Conservation (phyloP, 2,888 invertebrate species). For the Mesoligia furuncula region DNA sequence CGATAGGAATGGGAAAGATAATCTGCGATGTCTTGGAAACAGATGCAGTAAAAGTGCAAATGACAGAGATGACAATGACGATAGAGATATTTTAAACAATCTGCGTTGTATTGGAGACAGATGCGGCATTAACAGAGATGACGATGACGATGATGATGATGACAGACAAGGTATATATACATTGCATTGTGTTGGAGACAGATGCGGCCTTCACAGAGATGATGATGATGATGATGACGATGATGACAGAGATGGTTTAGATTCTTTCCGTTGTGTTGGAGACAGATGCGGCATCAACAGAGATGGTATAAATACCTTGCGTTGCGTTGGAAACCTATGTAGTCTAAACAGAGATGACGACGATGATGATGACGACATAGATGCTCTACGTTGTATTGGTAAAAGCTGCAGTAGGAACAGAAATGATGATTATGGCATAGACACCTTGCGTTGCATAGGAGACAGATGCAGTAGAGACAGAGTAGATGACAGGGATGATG, state of each 20-base stretch:
- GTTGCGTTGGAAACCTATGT: slow-evolving; percentile 33
- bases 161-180: neutral
- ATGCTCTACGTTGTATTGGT: slow-evolving; percentile 13
- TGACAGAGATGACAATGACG: neutral
- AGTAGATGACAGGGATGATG: neutral
- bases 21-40: slow-evolving; percentile 32
- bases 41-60: slow-evolving; percentile 27
- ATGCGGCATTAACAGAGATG: slow-evolving; percentile 22
- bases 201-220: slow-evolving; percentile 11
- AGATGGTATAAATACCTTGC: slow-evolving; percentile 7
- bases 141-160: slow-evolving; percentile 2
- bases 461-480: slow-evolving; percentile 3
- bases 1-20: slow-evolving; percentile 8
- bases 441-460: slow-evolving; percentile 12
- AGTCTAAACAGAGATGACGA: slow-evolving; percentile 7
- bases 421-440: neutral
- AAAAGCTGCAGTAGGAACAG: slow-evolving; percentile 9
- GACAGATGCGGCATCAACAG: slow-evolving; percentile 19
- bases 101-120: slow-evolving; percentile 23
- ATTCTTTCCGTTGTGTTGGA: slow-evolving; percentile 17
- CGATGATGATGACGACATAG: neutral
- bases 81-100: slow-evolving; percentile 7
- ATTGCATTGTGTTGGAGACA: slow-evolving; percentile 30
- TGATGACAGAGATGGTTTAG: neutral
- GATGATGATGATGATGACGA: slow-evolving; percentile 2